phyloP scores from a whole-genome alignment of 2,113 vertebrate genomes.

The Alces alces region DNA sequence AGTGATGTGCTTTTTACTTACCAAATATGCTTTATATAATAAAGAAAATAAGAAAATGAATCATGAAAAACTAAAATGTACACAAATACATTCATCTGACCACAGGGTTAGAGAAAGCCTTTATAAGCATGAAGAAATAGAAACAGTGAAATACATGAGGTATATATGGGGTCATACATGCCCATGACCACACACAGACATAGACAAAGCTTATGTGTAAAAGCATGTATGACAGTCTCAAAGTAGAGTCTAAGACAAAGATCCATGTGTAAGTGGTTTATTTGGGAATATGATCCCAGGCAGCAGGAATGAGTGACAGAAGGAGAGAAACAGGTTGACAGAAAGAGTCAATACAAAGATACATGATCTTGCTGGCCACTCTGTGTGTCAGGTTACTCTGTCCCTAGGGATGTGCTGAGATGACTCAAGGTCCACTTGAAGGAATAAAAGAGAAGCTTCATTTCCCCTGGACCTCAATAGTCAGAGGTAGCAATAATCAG shows the following conservation, averaged over 20 bases:
- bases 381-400: neutral
- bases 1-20: neutral
- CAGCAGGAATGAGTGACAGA: neutral
- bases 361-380: neutral
- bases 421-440: neutral
- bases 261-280: neutral
- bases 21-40: neutral
- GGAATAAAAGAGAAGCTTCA: neutral
- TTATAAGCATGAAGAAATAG: neutral
- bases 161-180: neutral
- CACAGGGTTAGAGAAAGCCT: neutral
- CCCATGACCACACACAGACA: neutral
- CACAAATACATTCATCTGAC: neutral
- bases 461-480: neutral
- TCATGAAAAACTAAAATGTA: neutral
- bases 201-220: neutral
- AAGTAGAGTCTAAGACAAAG: constrained; percentile 8
- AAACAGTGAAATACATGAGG: neutral
- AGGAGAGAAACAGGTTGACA: neutral
- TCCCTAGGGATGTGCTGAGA: neutral
- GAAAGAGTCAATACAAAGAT: neutral
- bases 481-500: neutral
- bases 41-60: neutral
- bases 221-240: neutral
- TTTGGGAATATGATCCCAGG: neutral